These are phyloP conservation scores for Agrilus mali DNA, from an alignment of 2,888 invertebrate genomes.

Conservation along the genomic window DNA sequence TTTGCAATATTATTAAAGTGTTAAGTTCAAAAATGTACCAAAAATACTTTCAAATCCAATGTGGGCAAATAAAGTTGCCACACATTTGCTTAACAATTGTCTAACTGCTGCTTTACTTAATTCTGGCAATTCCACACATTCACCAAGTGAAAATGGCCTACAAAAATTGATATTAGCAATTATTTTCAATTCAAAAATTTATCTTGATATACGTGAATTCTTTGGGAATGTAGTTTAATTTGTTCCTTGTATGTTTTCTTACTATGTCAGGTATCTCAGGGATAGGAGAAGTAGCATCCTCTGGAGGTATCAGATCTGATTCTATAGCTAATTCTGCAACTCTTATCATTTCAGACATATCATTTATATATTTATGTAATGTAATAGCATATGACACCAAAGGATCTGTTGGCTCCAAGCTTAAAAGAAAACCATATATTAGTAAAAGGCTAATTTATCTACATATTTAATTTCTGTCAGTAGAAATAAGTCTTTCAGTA, in stretches of 20 bases:
- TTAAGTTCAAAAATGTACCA: slow-evolving; percentile 1
- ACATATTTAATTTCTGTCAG: too few relatives aligned
- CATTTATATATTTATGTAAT: slow-evolving; percentile 27
- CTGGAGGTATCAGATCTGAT: slow-evolving; percentile 24
- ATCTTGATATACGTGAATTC: slow-evolving; percentile 18
- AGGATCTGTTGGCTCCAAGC: slow-evolving; percentile 27
- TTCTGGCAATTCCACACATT: slow-evolving; percentile 24
- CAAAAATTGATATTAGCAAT: slow-evolving; percentile 4
- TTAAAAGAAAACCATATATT: slow-evolving; percentile 11
- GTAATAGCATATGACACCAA: slow-evolving; percentile 26
- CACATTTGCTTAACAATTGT: slow-evolving; percentile 34
- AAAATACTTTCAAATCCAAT: slow-evolving; percentile 38
- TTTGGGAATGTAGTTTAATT: slow-evolving; percentile 25
- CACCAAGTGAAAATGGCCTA: slow-evolving; percentile 20
- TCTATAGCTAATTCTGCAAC: slow-evolving; percentile 26
- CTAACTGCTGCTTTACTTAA: slow-evolving; percentile 26
- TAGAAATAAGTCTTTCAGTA: too few relatives aligned
- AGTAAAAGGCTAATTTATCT: too few relatives aligned
- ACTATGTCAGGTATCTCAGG: slow-evolving; percentile 22
- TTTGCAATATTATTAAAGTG: neutral
- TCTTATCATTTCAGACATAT: slow-evolving; percentile 26
- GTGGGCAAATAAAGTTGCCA: slow-evolving; percentile 39
- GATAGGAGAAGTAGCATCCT: slow-evolving; percentile 24
- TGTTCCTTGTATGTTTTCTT: slow-evolving; percentile 20
- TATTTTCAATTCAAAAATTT: neutral